Conservation (phyloP, 2,888 invertebrate genomes). For the Synergus gifuensis region DNA sequence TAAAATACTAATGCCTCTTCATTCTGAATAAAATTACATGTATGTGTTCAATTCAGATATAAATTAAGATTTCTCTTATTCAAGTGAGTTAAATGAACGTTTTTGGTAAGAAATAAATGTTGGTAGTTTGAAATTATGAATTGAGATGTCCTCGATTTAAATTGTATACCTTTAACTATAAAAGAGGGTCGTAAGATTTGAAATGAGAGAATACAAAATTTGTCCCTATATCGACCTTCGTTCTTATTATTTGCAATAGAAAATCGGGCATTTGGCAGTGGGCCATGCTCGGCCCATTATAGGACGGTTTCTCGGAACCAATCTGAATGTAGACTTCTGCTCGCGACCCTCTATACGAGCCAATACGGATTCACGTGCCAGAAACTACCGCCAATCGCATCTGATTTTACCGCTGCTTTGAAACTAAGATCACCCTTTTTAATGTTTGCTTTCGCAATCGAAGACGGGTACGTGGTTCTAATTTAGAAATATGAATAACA, state of each 20-base stretch:
- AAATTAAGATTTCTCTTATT: not conserved
- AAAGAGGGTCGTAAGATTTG: not conserved
- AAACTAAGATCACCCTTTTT: constrained; percentile 5
- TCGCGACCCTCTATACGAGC: constrained; percentile 42
- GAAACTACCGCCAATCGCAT: constrained; percentile 33
- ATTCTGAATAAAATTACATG: not conserved
- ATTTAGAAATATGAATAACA: no score
- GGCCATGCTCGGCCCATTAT: constrained; percentile 44
- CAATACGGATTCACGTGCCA: constrained; percentile 41
- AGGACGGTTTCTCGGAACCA: constrained; percentile 55
- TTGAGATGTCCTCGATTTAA: not conserved
- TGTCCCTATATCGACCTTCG: constrained; percentile 15
- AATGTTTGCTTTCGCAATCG: not conserved
- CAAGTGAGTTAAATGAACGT: not conserved
- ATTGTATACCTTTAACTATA: not conserved
- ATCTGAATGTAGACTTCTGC: constrained; percentile 47
- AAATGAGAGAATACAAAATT: constrained; percentile 1
- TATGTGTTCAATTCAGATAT: not conserved
- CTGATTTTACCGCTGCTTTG: constrained; percentile 10
- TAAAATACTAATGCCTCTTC: not conserved
- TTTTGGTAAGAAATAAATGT: not conserved
- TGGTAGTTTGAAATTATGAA: not conserved
- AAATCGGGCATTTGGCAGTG: constrained; percentile 42
- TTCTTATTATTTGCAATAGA: constrained; percentile 9
- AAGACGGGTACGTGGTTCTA: not conserved